phyloP scores from a whole-genome alignment of 2,797 vertebrate species.

The Rhabdophis nuchalis region DNA sequence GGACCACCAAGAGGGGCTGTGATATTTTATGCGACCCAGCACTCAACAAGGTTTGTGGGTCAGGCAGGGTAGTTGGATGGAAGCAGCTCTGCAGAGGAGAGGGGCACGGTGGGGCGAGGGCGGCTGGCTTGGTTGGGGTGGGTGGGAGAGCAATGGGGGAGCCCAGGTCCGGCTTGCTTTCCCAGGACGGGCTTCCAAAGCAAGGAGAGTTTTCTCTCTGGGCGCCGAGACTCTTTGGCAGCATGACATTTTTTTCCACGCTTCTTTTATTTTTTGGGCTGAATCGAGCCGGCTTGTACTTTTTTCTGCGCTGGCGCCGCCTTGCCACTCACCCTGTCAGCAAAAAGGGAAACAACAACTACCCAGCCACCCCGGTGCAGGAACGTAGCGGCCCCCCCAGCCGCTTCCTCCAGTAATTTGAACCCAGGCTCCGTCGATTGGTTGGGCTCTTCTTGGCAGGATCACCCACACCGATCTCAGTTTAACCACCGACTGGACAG shows the following conservation, averaged over 20 bases:
- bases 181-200: not conserved
- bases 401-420: not conserved
- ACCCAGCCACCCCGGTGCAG: not conserved
- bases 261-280: not conserved
- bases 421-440: not conserved
- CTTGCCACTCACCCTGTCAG: not conserved
- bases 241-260: no score
- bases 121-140: not conserved
- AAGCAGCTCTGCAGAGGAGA: not conserved
- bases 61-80: not conserved
- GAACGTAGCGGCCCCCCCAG: no score
- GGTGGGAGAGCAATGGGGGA: not conserved
- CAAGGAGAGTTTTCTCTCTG: not conserved
- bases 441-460: not conserved
- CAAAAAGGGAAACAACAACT: not conserved
- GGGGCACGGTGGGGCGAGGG: not conserved
- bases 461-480: not conserved
- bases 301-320: slow-evolving; percentile 1
- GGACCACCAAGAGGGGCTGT: slow-evolving; percentile 86
- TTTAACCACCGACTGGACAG: not conserved
- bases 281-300: not conserved
- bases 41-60: slow-evolving; percentile 83
- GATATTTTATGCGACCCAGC: slow-evolving; percentile 83
- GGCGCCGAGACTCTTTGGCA: not conserved
- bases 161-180: not conserved